Evolutionary conservation across 2,797 vertebrate species (phyloP), one percentile per base, ranked within the genome.

Genomic region (Numenius phaeopus): DNA sequence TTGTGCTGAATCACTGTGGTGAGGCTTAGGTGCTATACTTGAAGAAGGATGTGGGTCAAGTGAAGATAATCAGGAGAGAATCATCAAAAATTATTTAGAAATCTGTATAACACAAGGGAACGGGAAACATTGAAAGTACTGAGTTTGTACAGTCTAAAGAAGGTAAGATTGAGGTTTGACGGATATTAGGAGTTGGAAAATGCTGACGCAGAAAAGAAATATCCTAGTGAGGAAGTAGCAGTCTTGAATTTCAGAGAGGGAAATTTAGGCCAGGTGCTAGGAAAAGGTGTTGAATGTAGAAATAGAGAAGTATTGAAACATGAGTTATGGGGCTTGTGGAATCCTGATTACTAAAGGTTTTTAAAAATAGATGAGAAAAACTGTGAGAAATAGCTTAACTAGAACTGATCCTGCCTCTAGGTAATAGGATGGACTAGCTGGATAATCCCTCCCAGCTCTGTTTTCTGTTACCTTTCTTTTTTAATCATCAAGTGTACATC

Each of bases 301-400:
- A 91, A 81, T 44, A 83, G 67, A 50, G 73, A 72, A 87, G 30
- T 83, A 80, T 19, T 85, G 55, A 90, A 94, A 90, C n/a, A 40
- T 90, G 2, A 81, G 55, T 78, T 80, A 12, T 0, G 6, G 24
- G 44, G 21, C n/a, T 85, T 89, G 55, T 37, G 42, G 59, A 94
- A 78, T 88, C 71, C 86, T 61, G 26, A 34, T 88, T 90, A 90
- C 44, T 83, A 64, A 90, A 86, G 30, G 11, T 81, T 95, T 95
- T 91, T 86, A 71, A 96, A 94, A 93, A 80, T 47, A 94, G 58
- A 86, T 87, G 59, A 88, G 82, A 78, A 66, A 71, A 77, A 52
- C 5, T 1, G 13, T 39, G 20, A 89, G 67, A 90, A 94, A 42
- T 29, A 75, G 57, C 69, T 88, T 61, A 95, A 80, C 52, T 54